These are phyloP conservation scores for Laticauda colubrina DNA, from an alignment of 2,113 vertebrate species.

Conservation along the genomic window DNA sequence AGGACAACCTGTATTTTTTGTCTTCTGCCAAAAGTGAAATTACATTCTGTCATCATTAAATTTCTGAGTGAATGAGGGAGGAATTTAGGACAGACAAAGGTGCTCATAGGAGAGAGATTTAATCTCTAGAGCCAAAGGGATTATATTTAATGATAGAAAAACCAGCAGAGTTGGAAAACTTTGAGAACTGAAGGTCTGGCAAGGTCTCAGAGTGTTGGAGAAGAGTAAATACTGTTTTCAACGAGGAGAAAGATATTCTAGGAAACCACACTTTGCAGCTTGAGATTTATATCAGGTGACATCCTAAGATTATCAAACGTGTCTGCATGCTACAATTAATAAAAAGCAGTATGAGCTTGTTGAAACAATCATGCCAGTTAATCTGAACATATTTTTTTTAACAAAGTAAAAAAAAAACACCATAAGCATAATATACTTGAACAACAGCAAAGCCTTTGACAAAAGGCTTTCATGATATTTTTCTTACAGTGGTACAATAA, in stretches of 20 bases:
- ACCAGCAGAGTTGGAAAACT: not conserved
- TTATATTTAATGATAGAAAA: not conserved
- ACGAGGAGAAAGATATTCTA: not conserved
- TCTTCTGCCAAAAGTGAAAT: not conserved
- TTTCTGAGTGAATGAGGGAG: not conserved
- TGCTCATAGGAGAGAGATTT: not conserved
- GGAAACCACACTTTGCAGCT: not conserved
- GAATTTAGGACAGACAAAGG: not conserved
- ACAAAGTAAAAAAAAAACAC: not conserved
- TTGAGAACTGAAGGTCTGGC: not conserved
- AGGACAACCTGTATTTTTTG: not conserved
- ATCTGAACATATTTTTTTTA: not conserved
- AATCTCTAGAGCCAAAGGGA: not conserved
- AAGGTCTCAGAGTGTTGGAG: not conserved
- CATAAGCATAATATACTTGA: not conserved
- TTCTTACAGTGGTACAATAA: not conserved
- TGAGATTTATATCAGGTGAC: not conserved
- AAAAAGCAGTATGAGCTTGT: not conserved
- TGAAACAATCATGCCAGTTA: not conserved
- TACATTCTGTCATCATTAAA: not conserved
- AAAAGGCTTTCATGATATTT: not conserved
- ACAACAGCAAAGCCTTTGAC: not conserved
- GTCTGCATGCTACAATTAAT: not conserved
- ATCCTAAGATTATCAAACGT: not conserved
- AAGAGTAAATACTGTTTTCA: not conserved